Evolutionary conservation across 2,888 invertebrate species (phyloP), one percentile per base, ranked within the genome.

Genomic region (Abscondita cerata): DNA sequence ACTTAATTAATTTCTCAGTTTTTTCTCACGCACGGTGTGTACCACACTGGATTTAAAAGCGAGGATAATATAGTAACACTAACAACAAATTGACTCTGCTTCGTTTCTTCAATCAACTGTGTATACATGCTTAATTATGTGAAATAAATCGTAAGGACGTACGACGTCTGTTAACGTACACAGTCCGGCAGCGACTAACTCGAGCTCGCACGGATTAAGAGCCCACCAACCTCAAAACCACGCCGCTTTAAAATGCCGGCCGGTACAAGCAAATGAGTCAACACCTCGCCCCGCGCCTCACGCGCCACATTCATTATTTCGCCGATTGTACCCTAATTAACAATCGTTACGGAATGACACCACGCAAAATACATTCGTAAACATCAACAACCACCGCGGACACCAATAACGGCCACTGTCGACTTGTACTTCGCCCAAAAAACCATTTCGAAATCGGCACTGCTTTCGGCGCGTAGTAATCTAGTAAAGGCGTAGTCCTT

Each of bases 1-100:
- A n/a, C 40, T 52, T 52, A 64, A 59, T 67, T 70, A 72, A 68
- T 73, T 68, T 66, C 70, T 70, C 62, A 76, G 77, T 78, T 79
- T 79, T 81, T 81, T 74, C 80, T 75, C 68, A 80, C 80, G 68
- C 81, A 81, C 79, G 80, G 79, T 65, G 77, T 80, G 72, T 79
- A 75, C 68, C 78, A 73, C 76, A 77, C 78, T 69, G 76, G 78
- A 75, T 75, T 75, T 71, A 76, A 73, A 65, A 74, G 73, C 57
- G 75, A 75, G 66, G 76, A 76, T 75, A 76, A 67, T 69, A 75
- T 54, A 59, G 58, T 72, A 74, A 76, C 76, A 71, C 72, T 74
- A 72, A 76, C 72, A 70, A 77, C 73, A 70, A 77, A 77, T 76
- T 78, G 77, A 78, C 80, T 77, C 75, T 79, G 77, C 77, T 80